phyloP scores from a whole-genome alignment of 30 jellyfish, hydroid and myxozoan genomes.

The Morbakka virulenta region DNA sequence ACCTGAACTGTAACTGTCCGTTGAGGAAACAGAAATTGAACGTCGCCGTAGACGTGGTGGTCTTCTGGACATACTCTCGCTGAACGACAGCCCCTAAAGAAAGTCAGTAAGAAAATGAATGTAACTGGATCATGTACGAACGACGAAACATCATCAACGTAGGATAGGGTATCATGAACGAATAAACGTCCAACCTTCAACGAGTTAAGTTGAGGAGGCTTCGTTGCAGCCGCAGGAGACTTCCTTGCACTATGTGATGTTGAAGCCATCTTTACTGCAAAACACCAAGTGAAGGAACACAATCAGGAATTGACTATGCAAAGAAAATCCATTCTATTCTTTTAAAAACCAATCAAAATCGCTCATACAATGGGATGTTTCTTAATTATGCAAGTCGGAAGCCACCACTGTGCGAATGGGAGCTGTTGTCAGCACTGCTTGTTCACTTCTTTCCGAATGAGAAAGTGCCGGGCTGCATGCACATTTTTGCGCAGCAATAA shows the following conservation, averaged over 20 bases:
- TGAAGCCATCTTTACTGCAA: slow-evolving; percentile 81
- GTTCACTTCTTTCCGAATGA: too few relatives aligned
- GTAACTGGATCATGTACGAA: neutral
- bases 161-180: neutral
- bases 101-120: slow-evolving; percentile 3
- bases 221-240: slow-evolving; percentile 99
- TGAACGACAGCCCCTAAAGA: slow-evolving; percentile 87
- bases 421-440: too few relatives aligned
- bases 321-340: too few relatives aligned
- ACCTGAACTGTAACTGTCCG: slow-evolving; percentile 99
- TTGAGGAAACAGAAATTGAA: slow-evolving; percentile 88
- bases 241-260: slow-evolving; percentile 80
- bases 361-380: too few relatives aligned
- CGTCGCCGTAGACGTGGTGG: slow-evolving; percentile 90
- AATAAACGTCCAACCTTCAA: slow-evolving; percentile 70
- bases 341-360: too few relatives aligned
- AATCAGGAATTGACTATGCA: neutral
- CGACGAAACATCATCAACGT: slow-evolving; percentile 7
- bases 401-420: too few relatives aligned
- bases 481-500: too few relatives aligned
- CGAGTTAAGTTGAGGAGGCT: slow-evolving; percentile 84
- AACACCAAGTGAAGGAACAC: neutral
- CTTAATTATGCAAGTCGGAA: too few relatives aligned
- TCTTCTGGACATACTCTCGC: slow-evolving; percentile 86
- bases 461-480: too few relatives aligned